Percentiles rank a stretch among this genome's conserved stretches.
Conservation (phyloP, 2,888 invertebrate genomes). For the Parnassius glacialis region DNA sequence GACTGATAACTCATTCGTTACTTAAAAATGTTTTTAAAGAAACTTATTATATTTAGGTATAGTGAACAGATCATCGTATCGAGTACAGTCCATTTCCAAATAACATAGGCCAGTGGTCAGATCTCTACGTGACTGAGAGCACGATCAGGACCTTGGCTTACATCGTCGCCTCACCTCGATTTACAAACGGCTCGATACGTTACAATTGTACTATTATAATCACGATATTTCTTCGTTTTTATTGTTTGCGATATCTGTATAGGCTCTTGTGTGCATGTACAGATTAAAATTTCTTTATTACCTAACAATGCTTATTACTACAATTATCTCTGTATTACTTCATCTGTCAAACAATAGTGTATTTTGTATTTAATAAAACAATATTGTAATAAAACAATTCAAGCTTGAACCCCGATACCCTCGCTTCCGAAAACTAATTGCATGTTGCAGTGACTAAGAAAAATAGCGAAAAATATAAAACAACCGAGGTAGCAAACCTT, state of each 20-base stretch:
- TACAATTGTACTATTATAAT: not conserved
- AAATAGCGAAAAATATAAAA: not conserved
- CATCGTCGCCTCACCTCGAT: constrained; percentile 29
- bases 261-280: too few species aligned
- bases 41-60: too few species aligned
- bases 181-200: not conserved
- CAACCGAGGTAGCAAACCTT: not conserved
- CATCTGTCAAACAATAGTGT: constrained; percentile 5
- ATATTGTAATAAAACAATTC: not conserved
- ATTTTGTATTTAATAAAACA: not conserved
- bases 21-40: too few species aligned
- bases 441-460: constrained; percentile 1
- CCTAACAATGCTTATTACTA: too few species aligned
- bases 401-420: constrained; percentile 15
- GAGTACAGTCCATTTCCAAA: too few species aligned
- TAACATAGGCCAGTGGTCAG: not conserved
- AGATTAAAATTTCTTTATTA: too few species aligned
- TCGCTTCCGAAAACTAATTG: constrained; percentile 1
- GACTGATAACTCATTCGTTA: too few species aligned
- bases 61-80: too few species aligned
- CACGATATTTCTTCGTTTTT: not conserved
- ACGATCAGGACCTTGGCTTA: constrained; percentile 40
- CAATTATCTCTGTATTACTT: not conserved
- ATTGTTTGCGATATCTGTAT: constrained; percentile 1
- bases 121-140: constrained; percentile 36